phyloP scores from a whole-genome alignment of 2,113 vertebrate species.

The Mohoua ochrocephala region DNA sequence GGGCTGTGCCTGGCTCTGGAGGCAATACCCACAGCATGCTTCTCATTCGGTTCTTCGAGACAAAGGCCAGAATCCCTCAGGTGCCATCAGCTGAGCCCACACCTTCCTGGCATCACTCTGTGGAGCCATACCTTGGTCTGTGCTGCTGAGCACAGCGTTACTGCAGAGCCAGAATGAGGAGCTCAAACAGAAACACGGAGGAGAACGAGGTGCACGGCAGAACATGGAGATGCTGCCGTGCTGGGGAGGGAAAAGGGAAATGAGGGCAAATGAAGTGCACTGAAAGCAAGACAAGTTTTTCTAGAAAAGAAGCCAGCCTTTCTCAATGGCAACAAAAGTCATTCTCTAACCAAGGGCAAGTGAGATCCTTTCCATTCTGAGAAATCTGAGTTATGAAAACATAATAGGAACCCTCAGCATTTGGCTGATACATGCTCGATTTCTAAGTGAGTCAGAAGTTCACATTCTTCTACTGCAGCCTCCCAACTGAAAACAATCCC shows the following conservation, averaged over 20 bases:
- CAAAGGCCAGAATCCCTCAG: not conserved
- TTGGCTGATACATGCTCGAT: not conserved
- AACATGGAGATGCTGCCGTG: not conserved
- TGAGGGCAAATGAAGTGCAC: not conserved
- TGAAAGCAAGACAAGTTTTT: not conserved
- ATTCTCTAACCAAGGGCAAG: not conserved
- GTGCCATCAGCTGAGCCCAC: not conserved
- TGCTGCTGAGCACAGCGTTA: not conserved
- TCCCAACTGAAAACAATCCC: slow-evolving; percentile 56
- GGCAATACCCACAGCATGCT: not conserved
- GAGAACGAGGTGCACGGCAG: not conserved
- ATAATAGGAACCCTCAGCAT: slow-evolving; percentile 32
- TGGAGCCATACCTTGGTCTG: not conserved
- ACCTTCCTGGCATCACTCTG: not conserved
- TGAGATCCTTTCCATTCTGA: slow-evolving; percentile 24
- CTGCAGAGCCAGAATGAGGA: not conserved
- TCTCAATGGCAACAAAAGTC: slow-evolving; percentile 21
- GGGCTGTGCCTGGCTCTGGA: not conserved
- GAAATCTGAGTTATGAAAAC: slow-evolving; percentile 36
- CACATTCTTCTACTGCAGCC: slow-evolving; percentile 38
- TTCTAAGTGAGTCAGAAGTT: slow-evolving; percentile 56
- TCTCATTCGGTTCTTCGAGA: not conserved
- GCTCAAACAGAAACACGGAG: not conserved
- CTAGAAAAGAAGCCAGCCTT: not conserved
- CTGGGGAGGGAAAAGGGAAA: not conserved